Conservation (phyloP, 2,113 vertebrate genomes). For the Nannospalax galili region DNA sequence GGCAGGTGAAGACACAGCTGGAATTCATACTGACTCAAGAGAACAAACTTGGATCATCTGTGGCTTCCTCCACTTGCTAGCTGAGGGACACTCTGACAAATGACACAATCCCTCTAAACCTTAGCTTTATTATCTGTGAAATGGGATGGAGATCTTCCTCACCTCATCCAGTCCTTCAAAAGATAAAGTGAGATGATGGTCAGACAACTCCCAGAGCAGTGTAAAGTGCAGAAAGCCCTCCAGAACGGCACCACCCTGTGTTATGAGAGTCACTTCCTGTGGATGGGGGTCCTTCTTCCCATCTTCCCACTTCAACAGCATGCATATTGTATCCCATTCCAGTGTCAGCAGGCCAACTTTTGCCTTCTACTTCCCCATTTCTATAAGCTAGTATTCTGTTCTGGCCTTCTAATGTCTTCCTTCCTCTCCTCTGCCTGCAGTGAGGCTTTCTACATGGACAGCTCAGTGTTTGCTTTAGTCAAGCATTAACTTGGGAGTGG, state of each 20-base stretch:
- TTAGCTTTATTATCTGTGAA: not conserved
- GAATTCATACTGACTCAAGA: not conserved
- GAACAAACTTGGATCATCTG: not conserved
- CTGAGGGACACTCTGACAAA: not conserved
- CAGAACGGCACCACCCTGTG: too few relatives aligned
- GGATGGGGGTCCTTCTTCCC: not conserved
- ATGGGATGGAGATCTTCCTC: not conserved
- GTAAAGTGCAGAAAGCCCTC: not conserved
- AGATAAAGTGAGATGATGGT: not conserved
- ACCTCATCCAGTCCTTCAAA: not conserved
- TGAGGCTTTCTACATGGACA: not conserved
- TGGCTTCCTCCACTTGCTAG: not conserved
- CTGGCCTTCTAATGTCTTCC: not conserved
- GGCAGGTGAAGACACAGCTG: not conserved
- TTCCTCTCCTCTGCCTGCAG: not conserved
- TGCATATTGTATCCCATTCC: not conserved
- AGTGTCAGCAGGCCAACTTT: not conserved
- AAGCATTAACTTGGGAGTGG: conserved; percentile 49
- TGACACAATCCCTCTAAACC: not conserved
- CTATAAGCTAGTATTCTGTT: not conserved
- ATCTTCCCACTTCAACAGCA: not conserved
- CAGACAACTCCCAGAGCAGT: not conserved
- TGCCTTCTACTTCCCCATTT: not conserved
- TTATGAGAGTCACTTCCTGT: not conserved
- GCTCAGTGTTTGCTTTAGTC: not conserved